These are phyloP conservation scores for Tupaia chinensis DNA, from an alignment of 2,113 vertebrate genomes.

Conservation along the genomic window DNA sequence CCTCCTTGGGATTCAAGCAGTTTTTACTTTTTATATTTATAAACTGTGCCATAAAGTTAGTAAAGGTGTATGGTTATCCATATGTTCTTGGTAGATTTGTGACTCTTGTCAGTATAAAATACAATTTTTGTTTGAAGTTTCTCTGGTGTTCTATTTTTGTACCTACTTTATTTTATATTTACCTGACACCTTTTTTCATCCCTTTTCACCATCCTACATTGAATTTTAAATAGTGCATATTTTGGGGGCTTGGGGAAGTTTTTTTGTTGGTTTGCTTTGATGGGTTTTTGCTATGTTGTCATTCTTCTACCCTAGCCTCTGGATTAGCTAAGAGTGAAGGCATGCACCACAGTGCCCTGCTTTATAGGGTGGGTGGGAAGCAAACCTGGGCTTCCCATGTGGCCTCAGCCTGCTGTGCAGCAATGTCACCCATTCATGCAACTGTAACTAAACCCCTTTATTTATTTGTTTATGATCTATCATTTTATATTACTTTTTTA, in stretches of 20 bases:
- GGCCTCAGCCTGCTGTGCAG: too few species aligned
- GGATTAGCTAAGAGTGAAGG: too few species aligned
- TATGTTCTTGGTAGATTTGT: slow-evolving; percentile 34
- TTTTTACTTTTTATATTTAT: slow-evolving; percentile 8
- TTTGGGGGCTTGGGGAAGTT: too few species aligned
- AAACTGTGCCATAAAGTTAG: not conserved
- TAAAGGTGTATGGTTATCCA: not conserved
- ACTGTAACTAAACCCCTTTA: too few species aligned
- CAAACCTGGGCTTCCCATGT: too few species aligned
- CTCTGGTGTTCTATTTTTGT: not conserved
- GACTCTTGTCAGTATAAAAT: slow-evolving; percentile 38
- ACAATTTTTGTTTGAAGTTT: slow-evolving; percentile 4
- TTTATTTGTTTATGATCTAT: not conserved
- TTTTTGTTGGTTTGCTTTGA: too few species aligned
- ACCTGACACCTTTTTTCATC: not conserved
- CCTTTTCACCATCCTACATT: slow-evolving; percentile 17
- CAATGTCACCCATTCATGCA: too few species aligned
- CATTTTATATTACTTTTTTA: not conserved
- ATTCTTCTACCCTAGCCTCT: too few species aligned
- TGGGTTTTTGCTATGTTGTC: too few species aligned
- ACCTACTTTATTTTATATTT: slow-evolving; percentile 40
- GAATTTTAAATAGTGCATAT: not conserved
- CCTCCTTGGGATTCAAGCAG: not conserved
- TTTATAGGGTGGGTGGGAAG: too few species aligned
- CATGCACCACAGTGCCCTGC: too few species aligned